These are phyloP conservation scores for Philotrypesis tridentata DNA, from an alignment of 1,140 invertebrate genomes.

Conservation along the genomic window DNA sequence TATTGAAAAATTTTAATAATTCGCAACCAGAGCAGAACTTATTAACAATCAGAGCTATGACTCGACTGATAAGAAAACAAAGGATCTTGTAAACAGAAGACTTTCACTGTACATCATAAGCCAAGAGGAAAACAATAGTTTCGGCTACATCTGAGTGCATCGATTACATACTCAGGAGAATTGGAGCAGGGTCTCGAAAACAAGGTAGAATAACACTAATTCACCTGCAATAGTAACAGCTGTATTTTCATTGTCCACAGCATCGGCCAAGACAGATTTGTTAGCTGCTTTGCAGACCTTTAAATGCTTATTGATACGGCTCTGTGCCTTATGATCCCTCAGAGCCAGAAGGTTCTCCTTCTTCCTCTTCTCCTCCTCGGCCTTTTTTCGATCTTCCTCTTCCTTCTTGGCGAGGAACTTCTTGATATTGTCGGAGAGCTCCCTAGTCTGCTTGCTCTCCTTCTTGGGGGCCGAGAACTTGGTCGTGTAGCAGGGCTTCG, in stretches of 20 bases:
- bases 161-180: neutral
- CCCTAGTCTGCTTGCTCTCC: slow-evolving; percentile 79
- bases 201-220: neutral
- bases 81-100: no score
- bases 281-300: slow-evolving; percentile 90
- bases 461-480: slow-evolving; percentile 89
- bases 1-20: neutral
- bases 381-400: slow-evolving; percentile 82
- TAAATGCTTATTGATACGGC: slow-evolving; percentile 81
- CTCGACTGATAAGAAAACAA: no score
- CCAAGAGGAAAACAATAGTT: neutral
- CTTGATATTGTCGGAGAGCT: slow-evolving; percentile 84
- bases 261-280: slow-evolving; percentile 88
- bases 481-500: slow-evolving; percentile 80
- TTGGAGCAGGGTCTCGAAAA: neutral
- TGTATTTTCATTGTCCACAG: slow-evolving; percentile 84
- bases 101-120: no score
- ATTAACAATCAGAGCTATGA: no score
- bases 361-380: slow-evolving; percentile 79
- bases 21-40: no score
- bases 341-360: slow-evolving; percentile 81
- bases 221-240: slow-evolving; percentile 80
- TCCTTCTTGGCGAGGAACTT: slow-evolving; percentile 88
- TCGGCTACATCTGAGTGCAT: neutral
- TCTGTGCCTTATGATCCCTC: slow-evolving; percentile 82